Conservation (phyloP, 1,140 invertebrate species). For the Drosophila malerkotliana region DNA sequence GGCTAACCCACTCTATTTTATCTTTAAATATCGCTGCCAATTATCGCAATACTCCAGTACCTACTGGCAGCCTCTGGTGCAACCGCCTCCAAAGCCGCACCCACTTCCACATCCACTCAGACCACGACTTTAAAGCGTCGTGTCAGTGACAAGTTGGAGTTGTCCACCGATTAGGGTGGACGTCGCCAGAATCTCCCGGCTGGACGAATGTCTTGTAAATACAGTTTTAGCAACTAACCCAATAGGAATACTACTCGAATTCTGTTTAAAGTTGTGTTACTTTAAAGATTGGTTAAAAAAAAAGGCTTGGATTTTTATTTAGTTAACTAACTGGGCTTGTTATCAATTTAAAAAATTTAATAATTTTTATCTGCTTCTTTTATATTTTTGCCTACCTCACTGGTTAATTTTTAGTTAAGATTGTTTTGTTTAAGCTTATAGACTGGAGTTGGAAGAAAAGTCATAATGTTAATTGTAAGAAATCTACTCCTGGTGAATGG, state of each 20-base stretch:
- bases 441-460: not conserved
- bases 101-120: constrained; percentile 10
- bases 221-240: constrained; percentile 35
- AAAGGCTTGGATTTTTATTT: no score
- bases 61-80: constrained; percentile 4
- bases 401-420: not conserved
- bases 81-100: not conserved
- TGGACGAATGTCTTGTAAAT: constrained; percentile 54
- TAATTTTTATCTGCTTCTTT: not conserved
- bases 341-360: not conserved
- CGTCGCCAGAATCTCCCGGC: no score
- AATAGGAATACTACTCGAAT: not conserved
- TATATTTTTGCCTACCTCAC: not conserved
- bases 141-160: constrained; percentile 51
- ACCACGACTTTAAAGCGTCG: constrained; percentile 19
- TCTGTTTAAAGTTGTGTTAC: not conserved
- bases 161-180: constrained; percentile 50
- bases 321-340: no score
- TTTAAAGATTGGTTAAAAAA: not conserved
- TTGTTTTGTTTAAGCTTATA: not conserved
- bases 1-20: constrained; percentile 27
- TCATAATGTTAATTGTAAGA: constrained; percentile 1
- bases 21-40: not conserved
- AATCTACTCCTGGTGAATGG: not conserved
- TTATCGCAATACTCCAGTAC: constrained; percentile 12